These are phyloP conservation scores for Cylloceria caligata DNA, from an alignment of 2,888 invertebrate genomes.

Conservation along the genomic window DNA sequence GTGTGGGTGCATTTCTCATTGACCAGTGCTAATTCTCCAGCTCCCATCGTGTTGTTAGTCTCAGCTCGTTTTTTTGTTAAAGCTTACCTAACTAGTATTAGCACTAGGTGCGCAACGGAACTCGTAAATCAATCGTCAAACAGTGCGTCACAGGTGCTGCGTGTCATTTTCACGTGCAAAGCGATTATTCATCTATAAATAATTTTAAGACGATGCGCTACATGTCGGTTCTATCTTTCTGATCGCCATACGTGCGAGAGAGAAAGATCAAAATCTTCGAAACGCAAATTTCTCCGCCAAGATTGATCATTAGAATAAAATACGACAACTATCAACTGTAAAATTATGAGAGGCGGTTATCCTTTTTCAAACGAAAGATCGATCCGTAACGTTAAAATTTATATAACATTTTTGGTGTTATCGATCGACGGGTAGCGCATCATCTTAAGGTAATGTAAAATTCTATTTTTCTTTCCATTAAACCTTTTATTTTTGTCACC, in stretches of 20 bases:
- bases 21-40: constrained; percentile 55
- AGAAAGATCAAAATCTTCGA: too few species aligned
- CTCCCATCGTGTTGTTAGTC: constrained; percentile 45
- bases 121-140: constrained; percentile 5
- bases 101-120: constrained; percentile 10
- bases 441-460: background rate
- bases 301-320: too few species aligned
- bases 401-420: too few species aligned
- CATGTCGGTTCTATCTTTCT: background rate
- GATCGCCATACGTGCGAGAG: too few species aligned
- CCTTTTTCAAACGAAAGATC: too few species aligned
- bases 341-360: too few species aligned
- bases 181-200: background rate
- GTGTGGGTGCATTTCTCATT: constrained; percentile 21
- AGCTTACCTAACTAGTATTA: constrained; percentile 4
- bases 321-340: too few species aligned
- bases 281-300: too few species aligned
- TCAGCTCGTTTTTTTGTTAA: constrained; percentile 38
- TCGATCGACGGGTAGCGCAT: too few species aligned
- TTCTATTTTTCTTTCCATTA: background rate
- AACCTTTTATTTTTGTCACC: background rate
- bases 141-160: constrained; percentile 11
- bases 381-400: too few species aligned
- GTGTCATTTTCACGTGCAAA: constrained; percentile 33
- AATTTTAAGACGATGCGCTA: background rate